These are phyloP conservation scores for Lasioglossum pauxillum DNA, from an alignment of 2,888 invertebrate genomes.

Conservation along the genomic window DNA sequence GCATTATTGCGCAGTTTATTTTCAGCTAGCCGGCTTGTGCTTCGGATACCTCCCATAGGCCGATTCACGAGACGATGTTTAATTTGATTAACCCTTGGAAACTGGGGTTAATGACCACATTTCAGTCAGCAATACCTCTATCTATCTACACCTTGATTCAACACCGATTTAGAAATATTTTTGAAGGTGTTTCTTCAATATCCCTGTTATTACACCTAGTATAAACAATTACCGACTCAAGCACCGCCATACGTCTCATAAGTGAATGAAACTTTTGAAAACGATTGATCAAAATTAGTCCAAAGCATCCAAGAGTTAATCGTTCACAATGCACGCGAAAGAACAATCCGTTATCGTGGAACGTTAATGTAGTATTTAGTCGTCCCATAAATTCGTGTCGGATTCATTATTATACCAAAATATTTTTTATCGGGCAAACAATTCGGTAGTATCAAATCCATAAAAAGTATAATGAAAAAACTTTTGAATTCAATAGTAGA, in stretches of 20 bases:
- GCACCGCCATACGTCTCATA: neutral
- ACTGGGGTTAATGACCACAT: neutral
- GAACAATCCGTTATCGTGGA: constrained; percentile 22
- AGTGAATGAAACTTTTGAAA: neutral
- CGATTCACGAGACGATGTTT: neutral
- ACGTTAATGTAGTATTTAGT: neutral
- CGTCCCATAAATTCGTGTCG: neutral
- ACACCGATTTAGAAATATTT: neutral
- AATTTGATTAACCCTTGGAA: neutral
- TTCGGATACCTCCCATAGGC: constrained; percentile 11
- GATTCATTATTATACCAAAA: neutral
- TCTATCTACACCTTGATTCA: neutral
- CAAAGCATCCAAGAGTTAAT: neutral
- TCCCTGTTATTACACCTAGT: neutral
- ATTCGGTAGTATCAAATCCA: neutral
- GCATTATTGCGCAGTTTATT: neutral
- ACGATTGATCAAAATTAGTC: neutral
- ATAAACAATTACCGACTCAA: neutral
- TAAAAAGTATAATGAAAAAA: neutral
- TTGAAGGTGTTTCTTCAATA: neutral
- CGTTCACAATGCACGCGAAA: constrained; percentile 7
- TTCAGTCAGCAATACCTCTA: neutral
- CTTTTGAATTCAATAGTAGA: neutral
- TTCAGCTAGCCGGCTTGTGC: neutral
- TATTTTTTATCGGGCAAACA: neutral